Percentiles rank a stretch among this genome's conserved stretches.
Evolutionary conservation across 1,140 invertebrate genomes (phyloP).

Genomic region (Formica selysi): DNA sequence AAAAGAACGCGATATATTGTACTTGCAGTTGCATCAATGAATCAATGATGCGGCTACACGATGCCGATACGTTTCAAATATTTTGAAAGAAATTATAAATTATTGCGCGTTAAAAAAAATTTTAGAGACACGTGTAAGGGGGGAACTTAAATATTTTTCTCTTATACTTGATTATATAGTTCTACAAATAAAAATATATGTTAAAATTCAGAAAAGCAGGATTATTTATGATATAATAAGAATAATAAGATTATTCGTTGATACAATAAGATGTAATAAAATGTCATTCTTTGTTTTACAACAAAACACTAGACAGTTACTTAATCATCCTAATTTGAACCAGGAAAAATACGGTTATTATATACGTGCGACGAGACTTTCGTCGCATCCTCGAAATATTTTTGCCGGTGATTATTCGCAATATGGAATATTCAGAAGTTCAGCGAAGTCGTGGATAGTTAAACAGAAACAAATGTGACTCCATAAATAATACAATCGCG

Average conservation of each 20-base stretch:
- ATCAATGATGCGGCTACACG: background rate
- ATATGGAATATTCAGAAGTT: slow-evolving; percentile 38
- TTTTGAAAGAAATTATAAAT: background rate
- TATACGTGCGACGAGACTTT: background rate
- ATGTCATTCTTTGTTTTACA: background rate
- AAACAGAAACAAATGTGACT: slow-evolving; percentile 43
- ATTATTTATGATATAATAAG: background rate
- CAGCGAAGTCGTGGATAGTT: slow-evolving; percentile 22
- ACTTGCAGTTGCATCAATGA: slow-evolving; percentile 24
- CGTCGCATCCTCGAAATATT: slow-evolving; percentile 39
- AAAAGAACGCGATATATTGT: background rate
- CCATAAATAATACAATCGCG: slow-evolving; percentile 47
- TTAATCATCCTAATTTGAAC: slow-evolving; percentile 9
- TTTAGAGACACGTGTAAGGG: no score
- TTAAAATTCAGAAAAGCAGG: background rate
- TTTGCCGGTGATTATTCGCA: background rate
- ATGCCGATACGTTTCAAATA: background rate
- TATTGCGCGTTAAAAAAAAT: background rate
- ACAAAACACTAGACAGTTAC: background rate
- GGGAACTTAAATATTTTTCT: no score
- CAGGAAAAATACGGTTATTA: background rate
- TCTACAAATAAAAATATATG: background rate
- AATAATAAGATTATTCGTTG: no score
- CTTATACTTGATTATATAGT: background rate
- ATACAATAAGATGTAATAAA: background rate